Conservation (phyloP, 2,888 invertebrate species). For the Criorhina ranunculi region DNA sequence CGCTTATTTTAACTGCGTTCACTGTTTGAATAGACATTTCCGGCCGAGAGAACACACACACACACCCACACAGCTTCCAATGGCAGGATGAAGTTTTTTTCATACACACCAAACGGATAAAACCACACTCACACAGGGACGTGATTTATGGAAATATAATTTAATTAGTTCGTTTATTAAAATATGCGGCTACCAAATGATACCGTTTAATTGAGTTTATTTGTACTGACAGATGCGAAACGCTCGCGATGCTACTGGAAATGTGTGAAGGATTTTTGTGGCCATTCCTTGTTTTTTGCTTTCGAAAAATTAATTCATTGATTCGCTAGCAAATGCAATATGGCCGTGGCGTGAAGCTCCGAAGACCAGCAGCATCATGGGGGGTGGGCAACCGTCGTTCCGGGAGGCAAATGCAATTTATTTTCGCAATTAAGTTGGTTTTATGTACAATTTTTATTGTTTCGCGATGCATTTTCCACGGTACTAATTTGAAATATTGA, state of each 20-base stretch:
- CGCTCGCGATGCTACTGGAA: slow-evolving; percentile 6
- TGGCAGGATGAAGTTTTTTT: neutral
- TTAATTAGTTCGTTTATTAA: slow-evolving; percentile 65
- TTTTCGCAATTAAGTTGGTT: too few species aligned
- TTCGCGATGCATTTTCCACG: neutral
- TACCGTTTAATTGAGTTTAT: slow-evolving; percentile 60
- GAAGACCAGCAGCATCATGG: too few species aligned
- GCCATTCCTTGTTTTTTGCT: neutral
- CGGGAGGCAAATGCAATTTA: too few species aligned
- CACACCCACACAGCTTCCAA: slow-evolving; percentile 15
- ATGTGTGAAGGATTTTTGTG: slow-evolving; percentile 31
- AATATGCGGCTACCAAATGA: slow-evolving; percentile 66
- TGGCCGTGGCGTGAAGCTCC: too few species aligned
- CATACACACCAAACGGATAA: too few species aligned
- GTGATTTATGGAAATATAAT: slow-evolving; percentile 32
- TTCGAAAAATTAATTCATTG: too few species aligned
- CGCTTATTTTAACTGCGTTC: slow-evolving; percentile 35
- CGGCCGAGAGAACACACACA: too few species aligned
- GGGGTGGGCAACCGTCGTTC: too few species aligned
- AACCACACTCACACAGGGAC: neutral
- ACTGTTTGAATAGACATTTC: slow-evolving; percentile 38
- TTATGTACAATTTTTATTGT: neutral
- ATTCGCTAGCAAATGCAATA: too few species aligned
- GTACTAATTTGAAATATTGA: slow-evolving; percentile 15
- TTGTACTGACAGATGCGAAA: slow-evolving; percentile 35